Base-by-base conservation (phyloP, 2,113 vertebrate genomes). In the Leptobrachium ailaonicum region DNA sequence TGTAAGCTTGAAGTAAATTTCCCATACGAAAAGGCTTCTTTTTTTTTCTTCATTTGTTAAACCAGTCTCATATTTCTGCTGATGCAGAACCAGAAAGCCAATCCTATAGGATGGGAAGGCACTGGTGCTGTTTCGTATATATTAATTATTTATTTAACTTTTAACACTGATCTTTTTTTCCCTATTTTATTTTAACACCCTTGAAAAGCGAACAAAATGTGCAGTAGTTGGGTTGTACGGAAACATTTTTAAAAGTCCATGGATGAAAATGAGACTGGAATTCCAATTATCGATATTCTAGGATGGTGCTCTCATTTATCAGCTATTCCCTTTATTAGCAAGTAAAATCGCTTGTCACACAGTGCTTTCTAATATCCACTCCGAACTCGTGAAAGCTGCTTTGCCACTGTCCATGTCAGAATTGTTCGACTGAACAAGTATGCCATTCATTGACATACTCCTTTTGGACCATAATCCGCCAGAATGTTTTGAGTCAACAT, bases 311-410 rank as follows among this genome's bases (percentile, higher is more conserved):
- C 90, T 9, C 80, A 84, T 88, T 89, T 88, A 83, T 83, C 87
- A 84, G 41, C 72, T 76, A 58, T 76, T 74, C 85, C 75, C 76
- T 86, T 83, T 86, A 58, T 60, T 86, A 79, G 87, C 80, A 78
- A 85, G 76, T 53, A 50, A 82, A 80, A 79, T 84, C 84, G 82
- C 83, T 75, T 79, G 84, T 98, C 91, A 97, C 87, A 99, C 94
- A 68, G 95, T 95, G 90, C 96, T 98, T 91, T 97, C 95, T 87
- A 97, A 90, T 92, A 97, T 94, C 94, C 95, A 97, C 91, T 98
- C 95, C 74, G 96, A 95, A 81, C 96, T 92, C 79, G 90, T 94
- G 85, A 92, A 90, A 58, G 91, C 85, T 58, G 90, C 90, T 90
- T 93, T 94, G 83, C 92, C 91, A 1, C 92, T 89, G 75, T 86